phyloP scores from a whole-genome alignment of 2,113 vertebrate genomes.

The Spermophilus dauricus region DNA sequence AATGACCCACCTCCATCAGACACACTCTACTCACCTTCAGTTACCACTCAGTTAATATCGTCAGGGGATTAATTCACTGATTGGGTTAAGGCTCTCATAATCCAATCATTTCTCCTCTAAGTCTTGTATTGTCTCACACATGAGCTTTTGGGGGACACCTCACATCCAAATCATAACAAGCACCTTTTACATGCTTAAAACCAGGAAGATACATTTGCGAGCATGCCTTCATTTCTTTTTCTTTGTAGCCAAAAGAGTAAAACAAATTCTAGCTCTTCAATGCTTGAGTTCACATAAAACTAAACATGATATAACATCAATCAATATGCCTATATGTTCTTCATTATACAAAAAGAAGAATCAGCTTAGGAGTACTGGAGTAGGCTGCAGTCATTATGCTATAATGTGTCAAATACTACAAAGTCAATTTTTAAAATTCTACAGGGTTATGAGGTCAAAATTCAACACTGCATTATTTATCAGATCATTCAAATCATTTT shows the following conservation, averaged over 20 bases:
- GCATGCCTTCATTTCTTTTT: neutral
- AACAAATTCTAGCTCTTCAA: slow-evolving; percentile 65
- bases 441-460: slow-evolving; percentile 86
- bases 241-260: slow-evolving; percentile 28
- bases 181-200: neutral
- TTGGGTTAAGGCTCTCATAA: too few relatives aligned
- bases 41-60: too few relatives aligned
- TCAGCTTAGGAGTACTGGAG: slow-evolving; percentile 65
- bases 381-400: slow-evolving; percentile 68
- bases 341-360: slow-evolving; percentile 80
- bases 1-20: too few relatives aligned
- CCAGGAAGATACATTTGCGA: neutral
- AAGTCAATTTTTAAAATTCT: slow-evolving; percentile 84
- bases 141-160: too few relatives aligned
- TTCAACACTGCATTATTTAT: slow-evolving; percentile 89
- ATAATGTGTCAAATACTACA: slow-evolving; percentile 81
- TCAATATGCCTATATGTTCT: slow-evolving; percentile 77
- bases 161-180: neutral
- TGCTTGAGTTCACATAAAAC: slow-evolving; percentile 72
- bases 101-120: too few relatives aligned
- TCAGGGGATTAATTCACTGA: too few relatives aligned
- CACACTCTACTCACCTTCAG: too few relatives aligned
- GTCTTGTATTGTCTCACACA: too few relatives aligned
- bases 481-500: slow-evolving; percentile 86
- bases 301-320: slow-evolving; percentile 72